Evolutionary conservation across 2,888 invertebrate genomes (phyloP).

Genomic region (Drosophila hamatofila): DNA sequence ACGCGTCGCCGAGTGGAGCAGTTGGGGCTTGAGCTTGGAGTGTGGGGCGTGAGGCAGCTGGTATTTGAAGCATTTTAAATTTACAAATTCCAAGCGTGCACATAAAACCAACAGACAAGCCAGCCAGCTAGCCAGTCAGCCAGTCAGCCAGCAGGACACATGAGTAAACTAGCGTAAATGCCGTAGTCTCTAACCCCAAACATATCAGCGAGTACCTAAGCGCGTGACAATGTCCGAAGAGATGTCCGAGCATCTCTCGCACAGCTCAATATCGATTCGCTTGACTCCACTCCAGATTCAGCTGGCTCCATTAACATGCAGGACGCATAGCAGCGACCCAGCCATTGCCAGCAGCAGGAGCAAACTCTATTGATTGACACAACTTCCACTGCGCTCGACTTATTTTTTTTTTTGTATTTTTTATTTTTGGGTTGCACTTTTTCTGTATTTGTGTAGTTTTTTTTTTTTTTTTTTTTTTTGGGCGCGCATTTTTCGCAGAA

Average conservation of each 20-base stretch:
- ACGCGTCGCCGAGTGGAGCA: neutral
- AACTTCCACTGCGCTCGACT: constrained; percentile 72
- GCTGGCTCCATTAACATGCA: constrained; percentile 79
- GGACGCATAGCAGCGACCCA: constrained; percentile 68
- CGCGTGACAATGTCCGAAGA: constrained; percentile 62
- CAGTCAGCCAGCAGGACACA: constrained; percentile 1
- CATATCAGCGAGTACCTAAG: constrained; percentile 49
- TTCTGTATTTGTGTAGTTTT: constrained; percentile 21
- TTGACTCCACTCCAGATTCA: constrained; percentile 33
- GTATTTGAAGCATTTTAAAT: constrained; percentile 77
- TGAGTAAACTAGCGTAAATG: constrained; percentile 1
- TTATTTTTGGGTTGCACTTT: constrained; percentile 28
- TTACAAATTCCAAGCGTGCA: constrained; percentile 79
- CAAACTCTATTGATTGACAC: constrained; percentile 83
- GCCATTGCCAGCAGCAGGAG: constrained; percentile 41
- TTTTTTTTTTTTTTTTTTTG: constrained; percentile 10
- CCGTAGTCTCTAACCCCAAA: constrained; percentile 1
- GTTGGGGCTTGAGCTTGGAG: neutral
- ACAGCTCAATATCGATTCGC: constrained; percentile 63
- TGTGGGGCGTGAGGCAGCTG: constrained; percentile 3
- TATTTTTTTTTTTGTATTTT: constrained; percentile 3
- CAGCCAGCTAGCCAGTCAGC: constrained; percentile 3
- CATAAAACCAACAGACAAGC: constrained; percentile 77
- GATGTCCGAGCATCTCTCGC: constrained; percentile 48
- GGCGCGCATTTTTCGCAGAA: constrained; percentile 71